A percentile compares a stretch with the other conserved stretches of the same genome.
phyloP scores from a whole-genome alignment of 2,797 vertebrate genomes.

The Peromyscus eremicus region DNA sequence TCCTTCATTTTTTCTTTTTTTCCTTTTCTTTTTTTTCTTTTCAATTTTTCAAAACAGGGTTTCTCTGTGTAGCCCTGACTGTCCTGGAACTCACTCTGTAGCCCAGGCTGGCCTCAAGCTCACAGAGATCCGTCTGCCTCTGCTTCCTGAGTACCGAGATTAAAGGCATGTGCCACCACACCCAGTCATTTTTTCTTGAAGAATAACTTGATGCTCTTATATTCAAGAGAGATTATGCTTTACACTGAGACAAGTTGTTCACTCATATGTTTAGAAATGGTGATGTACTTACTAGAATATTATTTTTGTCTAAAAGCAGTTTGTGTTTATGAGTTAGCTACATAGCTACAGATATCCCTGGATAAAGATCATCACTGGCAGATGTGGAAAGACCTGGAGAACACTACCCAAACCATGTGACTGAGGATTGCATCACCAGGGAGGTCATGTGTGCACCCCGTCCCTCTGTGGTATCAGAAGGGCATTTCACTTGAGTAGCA shows the following conservation, averaged over 20 bases:
- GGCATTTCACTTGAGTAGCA: not conserved
- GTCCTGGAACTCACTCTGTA: no score
- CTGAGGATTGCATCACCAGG: not conserved
- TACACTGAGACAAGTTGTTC: slow-evolving; percentile 9
- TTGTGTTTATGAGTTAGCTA: slow-evolving; percentile 9
- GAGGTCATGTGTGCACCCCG: not conserved
- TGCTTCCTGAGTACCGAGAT: no score
- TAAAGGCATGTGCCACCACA: no score
- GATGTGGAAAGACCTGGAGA: not conserved
- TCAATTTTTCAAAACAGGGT: no score
- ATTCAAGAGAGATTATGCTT: not conserved
- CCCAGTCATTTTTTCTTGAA: not conserved
- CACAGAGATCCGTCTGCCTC: no score
- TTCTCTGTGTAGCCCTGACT: no score
- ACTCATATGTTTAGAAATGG: slow-evolving; percentile 36
- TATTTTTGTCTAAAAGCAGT: slow-evolving; percentile 29
- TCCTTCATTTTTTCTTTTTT: no score
- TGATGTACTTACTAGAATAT: slow-evolving; percentile 8
- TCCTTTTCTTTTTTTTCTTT: no score
- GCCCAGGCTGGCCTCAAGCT: no score
- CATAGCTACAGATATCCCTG: not conserved
- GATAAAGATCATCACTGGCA: not conserved
- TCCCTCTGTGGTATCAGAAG: not conserved
- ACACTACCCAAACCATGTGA: not conserved
- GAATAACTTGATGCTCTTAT: not conserved